A percentile compares a stretch with the other conserved stretches of the same genome.
Evolutionary conservation across 2,113 vertebrate genomes (phyloP).

Genomic region (Eulacestoma nigropectus): DNA sequence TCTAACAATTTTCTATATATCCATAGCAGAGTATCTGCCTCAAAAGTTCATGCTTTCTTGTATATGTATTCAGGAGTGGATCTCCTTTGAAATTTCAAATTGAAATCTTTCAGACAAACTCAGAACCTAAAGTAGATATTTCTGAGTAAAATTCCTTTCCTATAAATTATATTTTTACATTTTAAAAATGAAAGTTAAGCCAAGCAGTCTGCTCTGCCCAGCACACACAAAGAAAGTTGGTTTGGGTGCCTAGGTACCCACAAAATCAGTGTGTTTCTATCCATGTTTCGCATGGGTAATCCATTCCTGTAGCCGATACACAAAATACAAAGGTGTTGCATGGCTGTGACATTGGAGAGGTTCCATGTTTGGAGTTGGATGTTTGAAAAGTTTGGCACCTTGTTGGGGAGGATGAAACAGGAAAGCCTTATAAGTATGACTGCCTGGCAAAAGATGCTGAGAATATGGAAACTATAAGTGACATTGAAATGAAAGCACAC

Average conservation of each 20-base stretch:
- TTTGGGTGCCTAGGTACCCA: neutral
- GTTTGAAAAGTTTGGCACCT: neutral
- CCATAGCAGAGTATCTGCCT: neutral
- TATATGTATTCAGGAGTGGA: neutral
- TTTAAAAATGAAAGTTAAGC: neutral
- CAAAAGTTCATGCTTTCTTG: neutral
- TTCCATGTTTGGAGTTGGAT: neutral
- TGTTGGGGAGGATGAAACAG: too few relatives aligned
- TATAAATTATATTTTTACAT: neutral
- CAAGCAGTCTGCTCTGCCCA: neutral
- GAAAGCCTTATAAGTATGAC: too few relatives aligned
- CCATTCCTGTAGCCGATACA: neutral
- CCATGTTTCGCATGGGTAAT: neutral
- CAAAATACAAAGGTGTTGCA: neutral
- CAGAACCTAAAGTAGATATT: neutral
- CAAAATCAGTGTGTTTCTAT: neutral
- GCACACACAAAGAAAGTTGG: rapidly evolving
- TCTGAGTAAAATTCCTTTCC: neutral
- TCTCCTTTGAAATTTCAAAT: neutral
- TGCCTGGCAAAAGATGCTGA: too few relatives aligned
- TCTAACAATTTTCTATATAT: conserved; percentile 42
- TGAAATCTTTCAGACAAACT: neutral
- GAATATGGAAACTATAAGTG: too few relatives aligned
- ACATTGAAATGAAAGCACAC: too few relatives aligned
- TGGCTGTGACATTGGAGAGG: neutral